Evolutionary conservation across 1,140 invertebrate species (phyloP).

Genomic region (Drosophila bipectinata): DNA sequence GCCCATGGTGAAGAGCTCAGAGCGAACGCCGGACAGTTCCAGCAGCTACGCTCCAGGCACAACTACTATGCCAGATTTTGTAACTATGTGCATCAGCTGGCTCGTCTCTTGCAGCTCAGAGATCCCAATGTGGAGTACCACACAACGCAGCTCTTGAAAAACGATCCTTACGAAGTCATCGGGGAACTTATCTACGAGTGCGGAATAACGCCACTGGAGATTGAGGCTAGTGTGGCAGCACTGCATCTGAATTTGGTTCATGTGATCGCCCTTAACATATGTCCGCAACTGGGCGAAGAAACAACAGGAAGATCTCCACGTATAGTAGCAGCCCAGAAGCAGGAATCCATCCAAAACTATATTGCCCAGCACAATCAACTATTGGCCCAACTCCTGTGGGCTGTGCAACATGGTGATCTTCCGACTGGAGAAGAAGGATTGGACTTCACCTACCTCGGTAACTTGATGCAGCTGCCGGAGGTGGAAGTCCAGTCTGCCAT

Average conservation of each 20-base stretch:
- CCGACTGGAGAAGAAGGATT: conserved; percentile 36
- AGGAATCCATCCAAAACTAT: conserved; percentile 85
- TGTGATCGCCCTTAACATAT: conserved; percentile 86
- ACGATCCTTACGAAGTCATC: conserved; percentile 84
- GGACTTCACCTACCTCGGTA: conserved; percentile 76
- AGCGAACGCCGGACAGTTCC: conserved; percentile 45
- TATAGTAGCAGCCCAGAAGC: conserved; percentile 41
- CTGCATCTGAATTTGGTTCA: conserved; percentile 86
- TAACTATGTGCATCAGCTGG: conserved; percentile 84
- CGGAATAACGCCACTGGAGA: conserved; percentile 85
- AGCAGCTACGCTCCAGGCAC: conserved; percentile 58
- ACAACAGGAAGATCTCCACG: conserved; percentile 3
- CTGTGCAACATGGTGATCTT: conserved; percentile 81
- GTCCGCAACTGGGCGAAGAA: conserved; percentile 84
- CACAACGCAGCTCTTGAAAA: conserved; percentile 79
- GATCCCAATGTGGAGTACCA: conserved; percentile 83
- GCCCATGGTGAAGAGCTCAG: conserved; percentile 51
- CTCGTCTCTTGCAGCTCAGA: conserved; percentile 83
- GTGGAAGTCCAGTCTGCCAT: conserved; percentile 80
- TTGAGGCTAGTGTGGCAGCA: conserved; percentile 85
- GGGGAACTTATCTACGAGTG: conserved; percentile 86
- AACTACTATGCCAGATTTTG: conserved; percentile 84
- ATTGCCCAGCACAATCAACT: conserved; percentile 86
- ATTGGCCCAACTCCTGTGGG: conserved; percentile 85
- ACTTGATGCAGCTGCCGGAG: conserved; percentile 80